A percentile compares a stretch with the other conserved stretches of the same genome.
phyloP scores from a whole-genome alignment of 1,140 invertebrate genomes.

The Caenorhabditis inopinata region DNA sequence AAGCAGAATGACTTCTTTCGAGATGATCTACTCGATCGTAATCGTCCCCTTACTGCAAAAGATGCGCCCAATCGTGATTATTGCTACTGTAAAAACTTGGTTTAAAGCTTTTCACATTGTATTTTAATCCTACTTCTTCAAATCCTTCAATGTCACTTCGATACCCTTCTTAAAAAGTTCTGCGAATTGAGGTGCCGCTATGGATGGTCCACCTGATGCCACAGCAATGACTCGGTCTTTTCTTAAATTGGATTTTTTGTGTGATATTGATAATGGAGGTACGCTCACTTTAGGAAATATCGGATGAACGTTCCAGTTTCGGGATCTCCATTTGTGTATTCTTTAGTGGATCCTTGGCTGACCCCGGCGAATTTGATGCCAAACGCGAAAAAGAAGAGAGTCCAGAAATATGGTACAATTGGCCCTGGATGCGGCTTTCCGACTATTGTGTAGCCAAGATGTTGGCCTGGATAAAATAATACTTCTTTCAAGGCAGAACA shows the following conservation, averaged over 20 bases:
- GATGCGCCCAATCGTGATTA: slow-evolving; percentile 1
- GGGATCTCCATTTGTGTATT: slow-evolving; percentile 25
- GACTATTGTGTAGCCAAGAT: slow-evolving; percentile 37
- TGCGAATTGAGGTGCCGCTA: slow-evolving; percentile 15
- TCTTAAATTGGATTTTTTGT: slow-evolving; percentile 20
- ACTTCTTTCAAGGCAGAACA: neutral
- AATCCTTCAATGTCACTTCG: slow-evolving; percentile 34
- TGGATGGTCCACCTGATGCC: neutral
- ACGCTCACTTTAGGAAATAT: slow-evolving; percentile 41
- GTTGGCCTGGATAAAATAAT: slow-evolving; percentile 40
- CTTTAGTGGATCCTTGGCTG: slow-evolving; percentile 24
- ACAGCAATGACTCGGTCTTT: slow-evolving; percentile 38
- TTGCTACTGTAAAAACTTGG: neutral
- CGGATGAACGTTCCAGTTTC: slow-evolving; percentile 27
- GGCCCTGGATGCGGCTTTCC: slow-evolving; percentile 42
- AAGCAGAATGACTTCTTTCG: neutral
- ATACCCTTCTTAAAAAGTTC: slow-evolving; percentile 38
- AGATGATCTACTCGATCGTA: neutral
- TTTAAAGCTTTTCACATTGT: neutral
- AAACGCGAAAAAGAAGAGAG: slow-evolving; percentile 44
- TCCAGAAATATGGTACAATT: slow-evolving; percentile 42
- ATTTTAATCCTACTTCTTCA: slow-evolving; percentile 1
- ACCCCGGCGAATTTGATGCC: slow-evolving; percentile 36
- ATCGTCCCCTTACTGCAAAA: neutral
- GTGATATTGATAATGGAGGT: neutral